These are phyloP conservation scores for Aplidium turbinatum DNA, from an alignment of 23 tunicate genomes.

Conservation along the genomic window DNA sequence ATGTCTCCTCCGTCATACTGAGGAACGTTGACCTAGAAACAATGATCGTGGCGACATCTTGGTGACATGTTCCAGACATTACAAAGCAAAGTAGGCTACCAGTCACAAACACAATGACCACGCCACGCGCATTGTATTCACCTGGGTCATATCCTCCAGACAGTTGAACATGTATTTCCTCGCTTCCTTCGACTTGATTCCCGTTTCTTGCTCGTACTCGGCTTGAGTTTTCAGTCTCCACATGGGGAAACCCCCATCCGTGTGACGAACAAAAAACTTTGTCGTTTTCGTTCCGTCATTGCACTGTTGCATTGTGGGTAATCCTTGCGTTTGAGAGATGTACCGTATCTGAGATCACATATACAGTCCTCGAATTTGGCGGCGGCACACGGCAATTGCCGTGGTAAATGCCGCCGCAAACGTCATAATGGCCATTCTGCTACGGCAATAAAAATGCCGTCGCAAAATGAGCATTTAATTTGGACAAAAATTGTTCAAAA, in stretches of 20 bases:
- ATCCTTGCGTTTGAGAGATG: slow-evolving; percentile 93
- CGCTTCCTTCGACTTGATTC: slow-evolving; percentile 88
- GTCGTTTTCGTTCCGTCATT: slow-evolving; percentile 90
- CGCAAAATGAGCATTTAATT: too few species aligned
- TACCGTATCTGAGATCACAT: slow-evolving; percentile 82
- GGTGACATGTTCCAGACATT: not conserved
- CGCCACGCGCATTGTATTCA: not conserved
- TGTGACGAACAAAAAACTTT: slow-evolving; percentile 75
- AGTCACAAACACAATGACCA: too few species aligned
- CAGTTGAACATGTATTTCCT: slow-evolving; percentile 93
- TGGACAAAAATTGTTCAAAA: too few species aligned
- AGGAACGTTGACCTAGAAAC: slow-evolving; percentile 68
- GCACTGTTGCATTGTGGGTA: slow-evolving; percentile 76
- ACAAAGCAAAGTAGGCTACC: too few species aligned
- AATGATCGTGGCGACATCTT: not conserved
- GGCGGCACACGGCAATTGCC: too few species aligned
- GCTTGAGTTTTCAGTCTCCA: slow-evolving; percentile 83
- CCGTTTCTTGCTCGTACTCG: slow-evolving; percentile 77
- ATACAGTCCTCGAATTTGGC: too few species aligned
- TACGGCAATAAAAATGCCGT: too few species aligned
- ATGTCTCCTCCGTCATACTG: slow-evolving; percentile 79
- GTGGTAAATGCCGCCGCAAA: too few species aligned
- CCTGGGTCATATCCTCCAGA: slow-evolving; percentile 92
- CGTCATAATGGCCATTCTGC: too few species aligned
- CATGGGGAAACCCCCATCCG: slow-evolving; percentile 59